Percentiles rank a stretch among this genome's conserved stretches.
These are phyloP conservation scores for Standfussiana lucernea DNA, from an alignment of 2,888 invertebrate genomes.

Conservation along the genomic window DNA sequence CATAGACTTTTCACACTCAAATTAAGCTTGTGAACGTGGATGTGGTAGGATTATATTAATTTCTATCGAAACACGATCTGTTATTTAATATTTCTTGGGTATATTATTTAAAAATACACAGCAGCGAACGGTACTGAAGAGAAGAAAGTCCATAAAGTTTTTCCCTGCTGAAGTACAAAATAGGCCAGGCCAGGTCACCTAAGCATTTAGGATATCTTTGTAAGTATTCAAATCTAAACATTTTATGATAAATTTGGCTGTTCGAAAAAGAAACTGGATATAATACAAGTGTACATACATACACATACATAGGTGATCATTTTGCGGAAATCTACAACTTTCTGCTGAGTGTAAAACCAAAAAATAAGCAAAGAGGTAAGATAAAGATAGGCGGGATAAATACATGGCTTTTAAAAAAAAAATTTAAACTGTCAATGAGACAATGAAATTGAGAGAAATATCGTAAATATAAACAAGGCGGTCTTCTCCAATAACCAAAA, in stretches of 20 bases:
- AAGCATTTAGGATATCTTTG: background rate
- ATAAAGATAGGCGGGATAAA: too few relatives aligned
- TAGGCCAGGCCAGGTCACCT: background rate
- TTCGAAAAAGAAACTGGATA: background rate
- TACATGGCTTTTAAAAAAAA: background rate
- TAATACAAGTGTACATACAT: background rate
- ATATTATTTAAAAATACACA: background rate
- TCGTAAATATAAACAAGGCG: background rate
- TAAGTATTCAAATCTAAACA: background rate
- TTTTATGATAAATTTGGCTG: background rate
- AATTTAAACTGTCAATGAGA: background rate
- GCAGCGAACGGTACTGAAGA: background rate
- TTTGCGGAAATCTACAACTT: conserved; percentile 11
- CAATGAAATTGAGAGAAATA: background rate
- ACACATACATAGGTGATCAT: background rate
- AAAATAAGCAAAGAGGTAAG: background rate
- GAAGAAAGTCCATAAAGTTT: background rate
- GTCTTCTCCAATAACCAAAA: background rate
- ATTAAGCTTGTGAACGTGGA: background rate
- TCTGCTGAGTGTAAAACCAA: background rate
- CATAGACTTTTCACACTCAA: too few relatives aligned
- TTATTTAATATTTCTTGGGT: background rate
- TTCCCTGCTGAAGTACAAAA: background rate
- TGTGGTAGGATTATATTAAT: background rate
- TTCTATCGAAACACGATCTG: background rate